These are phyloP conservation scores for Ceyx erithaca DNA, from an alignment of 2,797 vertebrate species.

Conservation along the genomic window DNA sequence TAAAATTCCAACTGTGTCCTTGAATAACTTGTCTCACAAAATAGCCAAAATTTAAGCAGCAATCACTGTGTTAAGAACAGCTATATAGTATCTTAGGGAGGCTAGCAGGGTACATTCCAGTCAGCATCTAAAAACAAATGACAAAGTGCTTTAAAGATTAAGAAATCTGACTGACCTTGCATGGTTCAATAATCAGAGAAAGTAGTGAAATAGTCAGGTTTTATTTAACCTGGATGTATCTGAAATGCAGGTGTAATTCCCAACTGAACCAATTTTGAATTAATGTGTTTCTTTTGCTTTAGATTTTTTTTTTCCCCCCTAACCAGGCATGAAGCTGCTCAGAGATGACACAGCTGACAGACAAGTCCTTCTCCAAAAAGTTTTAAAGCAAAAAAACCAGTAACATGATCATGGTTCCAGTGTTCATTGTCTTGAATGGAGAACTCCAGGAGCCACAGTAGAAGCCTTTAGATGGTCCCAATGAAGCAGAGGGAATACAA, in stretches of 20 bases:
- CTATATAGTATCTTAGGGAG: constrained; percentile 36
- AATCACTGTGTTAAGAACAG: background rate
- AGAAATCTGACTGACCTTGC: constrained; percentile 13
- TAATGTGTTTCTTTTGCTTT: background rate
- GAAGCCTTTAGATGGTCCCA: constrained; percentile 33
- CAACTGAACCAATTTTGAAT: background rate
- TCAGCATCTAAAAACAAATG: constrained; percentile 49
- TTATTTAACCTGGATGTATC: constrained; percentile 19
- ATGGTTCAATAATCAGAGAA: background rate
- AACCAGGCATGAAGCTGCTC: background rate
- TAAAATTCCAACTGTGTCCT: constrained; percentile 48
- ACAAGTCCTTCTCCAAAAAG: background rate
- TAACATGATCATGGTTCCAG: constrained; percentile 31
- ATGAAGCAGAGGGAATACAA: constrained; percentile 1
- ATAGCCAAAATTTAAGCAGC: constrained; percentile 4
- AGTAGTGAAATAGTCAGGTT: background rate
- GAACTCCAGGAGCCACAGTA: constrained; percentile 4
- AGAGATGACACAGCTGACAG: background rate
- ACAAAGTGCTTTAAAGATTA: constrained; percentile 54
- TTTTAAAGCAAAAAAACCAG: background rate
- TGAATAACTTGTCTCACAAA: background rate
- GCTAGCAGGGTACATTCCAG: constrained; percentile 64
- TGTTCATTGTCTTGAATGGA: background rate
- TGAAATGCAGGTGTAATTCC: constrained; percentile 9
- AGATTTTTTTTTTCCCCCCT: background rate